These are phyloP conservation scores for Pterostichus niger DNA, from an alignment of 2,888 invertebrate genomes.

Conservation along the genomic window DNA sequence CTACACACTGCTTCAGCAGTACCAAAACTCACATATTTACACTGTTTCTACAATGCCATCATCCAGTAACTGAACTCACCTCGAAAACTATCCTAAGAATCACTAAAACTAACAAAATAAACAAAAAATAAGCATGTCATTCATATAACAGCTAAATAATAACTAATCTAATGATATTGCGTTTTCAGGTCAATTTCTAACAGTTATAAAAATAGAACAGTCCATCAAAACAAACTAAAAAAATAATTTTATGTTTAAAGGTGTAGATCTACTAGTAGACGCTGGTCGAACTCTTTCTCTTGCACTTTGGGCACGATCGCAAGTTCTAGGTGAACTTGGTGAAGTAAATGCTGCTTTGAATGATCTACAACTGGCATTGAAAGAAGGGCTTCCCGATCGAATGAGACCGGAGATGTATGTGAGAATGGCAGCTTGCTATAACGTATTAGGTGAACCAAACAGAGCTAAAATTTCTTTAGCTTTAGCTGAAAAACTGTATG, in stretches of 20 bases:
- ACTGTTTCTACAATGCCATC: too few relatives aligned
- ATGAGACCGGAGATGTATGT: slow-evolving; percentile 84
- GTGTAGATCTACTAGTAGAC: slow-evolving; percentile 77
- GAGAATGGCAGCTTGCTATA: slow-evolving; percentile 85
- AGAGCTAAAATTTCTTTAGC: slow-evolving; percentile 84
- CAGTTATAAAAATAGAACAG: too few relatives aligned
- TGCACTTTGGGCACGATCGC: slow-evolving; percentile 84
- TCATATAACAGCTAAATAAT: too few relatives aligned
- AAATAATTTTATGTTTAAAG: slow-evolving; percentile 48
- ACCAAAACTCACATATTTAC: too few relatives aligned
- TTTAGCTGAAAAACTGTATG: slow-evolving; percentile 81
- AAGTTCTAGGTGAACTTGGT: slow-evolving; percentile 80
- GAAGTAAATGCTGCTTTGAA: slow-evolving; percentile 82
- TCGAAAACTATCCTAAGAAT: too few relatives aligned
- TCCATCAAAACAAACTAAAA: too few relatives aligned
- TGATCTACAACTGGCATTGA: slow-evolving; percentile 84
- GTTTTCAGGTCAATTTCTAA: too few relatives aligned
- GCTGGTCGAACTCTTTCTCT: slow-evolving; percentile 83
- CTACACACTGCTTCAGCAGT: too few relatives aligned
- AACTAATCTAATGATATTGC: too few relatives aligned
- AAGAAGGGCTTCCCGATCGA: slow-evolving; percentile 81
- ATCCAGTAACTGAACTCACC: too few relatives aligned
- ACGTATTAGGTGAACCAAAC: slow-evolving; percentile 80
- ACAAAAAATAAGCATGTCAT: too few relatives aligned
- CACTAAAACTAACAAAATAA: too few relatives aligned